phyloP scores from a whole-genome alignment of 2,797 vertebrate genomes.

The Gastrophryne carolinensis region DNA sequence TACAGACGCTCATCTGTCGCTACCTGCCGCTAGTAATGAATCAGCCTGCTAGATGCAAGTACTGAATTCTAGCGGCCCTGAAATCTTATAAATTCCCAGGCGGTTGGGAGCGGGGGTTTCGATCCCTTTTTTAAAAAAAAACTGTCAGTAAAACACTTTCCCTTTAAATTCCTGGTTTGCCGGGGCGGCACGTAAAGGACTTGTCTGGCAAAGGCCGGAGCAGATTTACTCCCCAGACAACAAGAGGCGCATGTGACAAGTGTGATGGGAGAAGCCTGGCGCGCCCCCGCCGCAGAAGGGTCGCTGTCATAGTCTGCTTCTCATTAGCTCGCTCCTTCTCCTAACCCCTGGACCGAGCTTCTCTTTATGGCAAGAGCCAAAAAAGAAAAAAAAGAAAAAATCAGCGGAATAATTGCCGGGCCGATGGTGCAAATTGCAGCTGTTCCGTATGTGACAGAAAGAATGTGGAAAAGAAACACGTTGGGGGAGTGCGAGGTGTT shows the following conservation, averaged over 20 bases:
- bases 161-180: neutral
- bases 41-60: no score
- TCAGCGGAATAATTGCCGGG: slow-evolving; percentile 37
- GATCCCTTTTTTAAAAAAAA: no score
- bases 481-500: slow-evolving; percentile 29
- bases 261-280: neutral
- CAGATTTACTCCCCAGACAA: neutral
- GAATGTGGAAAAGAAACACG: slow-evolving; percentile 36
- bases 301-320: slow-evolving; percentile 38
- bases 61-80: no score
- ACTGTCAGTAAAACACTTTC: no score
- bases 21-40: no score
- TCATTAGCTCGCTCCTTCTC: slow-evolving; percentile 21
- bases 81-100: no score
- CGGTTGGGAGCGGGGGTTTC: no score
- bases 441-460: slow-evolving; percentile 29
- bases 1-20: no score
- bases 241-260: neutral
- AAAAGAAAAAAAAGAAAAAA: slow-evolving; percentile 16
- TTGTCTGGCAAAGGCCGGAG: slow-evolving; percentile 2
- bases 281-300: neutral
- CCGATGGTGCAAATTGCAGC: slow-evolving; percentile 42
- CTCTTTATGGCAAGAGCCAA: slow-evolving; percentile 31
- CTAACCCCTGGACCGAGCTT: slow-evolving; percentile 17
- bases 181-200: slow-evolving; percentile 7